Evolutionary conservation across 2,888 invertebrate species (phyloP).

Genomic region (Hartigia nigra): DNA sequence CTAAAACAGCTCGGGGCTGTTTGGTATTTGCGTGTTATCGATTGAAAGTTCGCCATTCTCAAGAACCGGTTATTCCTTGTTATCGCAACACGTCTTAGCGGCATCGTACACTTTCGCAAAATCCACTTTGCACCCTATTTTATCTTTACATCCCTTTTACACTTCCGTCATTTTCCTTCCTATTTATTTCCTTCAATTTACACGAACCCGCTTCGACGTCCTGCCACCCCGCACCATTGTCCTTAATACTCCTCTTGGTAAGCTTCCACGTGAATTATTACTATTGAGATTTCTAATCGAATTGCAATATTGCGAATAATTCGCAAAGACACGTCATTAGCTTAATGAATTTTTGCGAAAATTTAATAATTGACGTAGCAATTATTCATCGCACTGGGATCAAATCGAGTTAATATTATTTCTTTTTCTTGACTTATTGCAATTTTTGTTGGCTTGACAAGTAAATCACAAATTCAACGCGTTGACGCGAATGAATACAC

Average conservation of each 20-base stretch:
- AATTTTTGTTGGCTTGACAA: neutral
- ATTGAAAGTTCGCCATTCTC: too few species aligned
- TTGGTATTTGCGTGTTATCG: neutral
- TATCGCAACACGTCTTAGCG: neutral
- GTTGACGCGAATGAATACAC: too few species aligned
- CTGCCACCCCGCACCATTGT: rapidly evolving
- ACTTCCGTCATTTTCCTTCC: neutral
- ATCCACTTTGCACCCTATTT: neutral
- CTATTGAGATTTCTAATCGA: neutral
- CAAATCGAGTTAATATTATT: neutral
- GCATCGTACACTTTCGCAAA: neutral
- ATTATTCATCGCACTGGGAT: neutral
- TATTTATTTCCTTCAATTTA: neutral
- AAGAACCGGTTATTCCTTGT: neutral
- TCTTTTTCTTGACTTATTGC: neutral
- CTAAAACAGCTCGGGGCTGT: neutral
- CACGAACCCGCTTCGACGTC: neutral
- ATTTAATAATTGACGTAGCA: neutral
- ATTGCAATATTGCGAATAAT: neutral
- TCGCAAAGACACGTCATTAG: neutral
- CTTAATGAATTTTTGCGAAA: neutral
- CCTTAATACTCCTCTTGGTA: neutral
- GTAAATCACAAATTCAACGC: too few species aligned
- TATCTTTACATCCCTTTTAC: neutral
- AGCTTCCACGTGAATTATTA: neutral